Evolutionary conservation across 1,140 invertebrate species (phyloP).

Genomic region (Phymorhynchus buccinoides): DNA sequence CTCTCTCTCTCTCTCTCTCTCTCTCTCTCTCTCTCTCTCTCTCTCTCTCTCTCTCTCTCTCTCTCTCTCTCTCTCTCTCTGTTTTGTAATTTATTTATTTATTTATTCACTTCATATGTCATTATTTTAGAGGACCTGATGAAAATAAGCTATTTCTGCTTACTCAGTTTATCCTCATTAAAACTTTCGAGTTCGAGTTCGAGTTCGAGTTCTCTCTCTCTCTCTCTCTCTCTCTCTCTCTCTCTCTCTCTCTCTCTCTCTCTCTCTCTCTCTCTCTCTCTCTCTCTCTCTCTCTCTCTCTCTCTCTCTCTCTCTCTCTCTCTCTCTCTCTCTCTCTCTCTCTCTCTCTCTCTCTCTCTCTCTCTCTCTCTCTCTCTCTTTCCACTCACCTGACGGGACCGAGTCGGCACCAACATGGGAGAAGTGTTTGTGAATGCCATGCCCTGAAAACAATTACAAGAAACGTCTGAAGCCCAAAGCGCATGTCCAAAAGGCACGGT

Average conservation of each 20-base stretch:
- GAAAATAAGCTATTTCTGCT: no score
- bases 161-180: no score
- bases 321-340: no score
- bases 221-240: background rate
- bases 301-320: background rate
- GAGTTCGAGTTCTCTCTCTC: no score
- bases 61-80: background rate
- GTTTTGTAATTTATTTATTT: no score
- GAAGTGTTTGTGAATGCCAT: constrained; percentile 95
- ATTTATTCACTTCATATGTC: no score
- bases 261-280: no score
- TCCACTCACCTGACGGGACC: constrained; percentile 80
- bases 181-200: background rate
- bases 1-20: constrained; percentile 4
- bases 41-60: background rate
- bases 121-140: no score
- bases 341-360: background rate
- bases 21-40: background rate
- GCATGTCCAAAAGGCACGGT: no score
- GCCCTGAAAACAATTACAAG: constrained; percentile 76
- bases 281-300: background rate
- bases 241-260: background rate
- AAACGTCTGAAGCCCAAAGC: no score
- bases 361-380: background rate
- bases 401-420: constrained; percentile 88